These are phyloP conservation scores for Autographa gamma DNA, from an alignment of 2,888 invertebrate genomes.

Conservation along the genomic window DNA sequence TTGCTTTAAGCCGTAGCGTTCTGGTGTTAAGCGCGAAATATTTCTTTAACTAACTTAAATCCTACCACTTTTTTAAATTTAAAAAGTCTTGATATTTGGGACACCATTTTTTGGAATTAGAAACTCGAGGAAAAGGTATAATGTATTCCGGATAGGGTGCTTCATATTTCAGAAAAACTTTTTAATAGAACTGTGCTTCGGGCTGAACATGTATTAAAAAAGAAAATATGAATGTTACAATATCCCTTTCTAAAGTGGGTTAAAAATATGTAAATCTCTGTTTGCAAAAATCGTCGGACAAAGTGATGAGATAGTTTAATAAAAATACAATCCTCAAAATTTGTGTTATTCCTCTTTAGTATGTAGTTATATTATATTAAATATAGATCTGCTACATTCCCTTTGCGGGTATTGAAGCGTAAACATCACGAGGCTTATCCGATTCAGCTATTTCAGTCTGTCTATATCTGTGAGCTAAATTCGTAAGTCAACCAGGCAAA, in stretches of 20 bases:
- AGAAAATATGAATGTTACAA: neutral
- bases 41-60: neutral
- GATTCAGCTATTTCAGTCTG: constrained; percentile 43
- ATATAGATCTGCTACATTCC: constrained; percentile 19
- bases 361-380: neutral
- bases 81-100: constrained; percentile 1
- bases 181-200: neutral
- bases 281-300: too few species aligned
- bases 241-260: neutral
- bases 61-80: neutral
- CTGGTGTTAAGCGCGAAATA: neutral
- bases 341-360: too few species aligned
- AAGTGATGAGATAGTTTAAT: too few species aligned
- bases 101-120: neutral
- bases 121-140: constrained; percentile 1
- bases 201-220: neutral
- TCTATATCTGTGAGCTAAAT: constrained; percentile 45
- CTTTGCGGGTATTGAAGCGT: constrained; percentile 31
- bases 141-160: constrained; percentile 4
- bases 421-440: constrained; percentile 32
- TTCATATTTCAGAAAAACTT: constrained; percentile 4
- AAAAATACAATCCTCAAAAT: too few species aligned
- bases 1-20: constrained; percentile 55
- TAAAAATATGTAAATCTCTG: neutral
- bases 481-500: constrained; percentile 53